These are phyloP conservation scores for Nettapus auritus DNA, from an alignment of 2,113 vertebrate genomes.

Conservation along the genomic window DNA sequence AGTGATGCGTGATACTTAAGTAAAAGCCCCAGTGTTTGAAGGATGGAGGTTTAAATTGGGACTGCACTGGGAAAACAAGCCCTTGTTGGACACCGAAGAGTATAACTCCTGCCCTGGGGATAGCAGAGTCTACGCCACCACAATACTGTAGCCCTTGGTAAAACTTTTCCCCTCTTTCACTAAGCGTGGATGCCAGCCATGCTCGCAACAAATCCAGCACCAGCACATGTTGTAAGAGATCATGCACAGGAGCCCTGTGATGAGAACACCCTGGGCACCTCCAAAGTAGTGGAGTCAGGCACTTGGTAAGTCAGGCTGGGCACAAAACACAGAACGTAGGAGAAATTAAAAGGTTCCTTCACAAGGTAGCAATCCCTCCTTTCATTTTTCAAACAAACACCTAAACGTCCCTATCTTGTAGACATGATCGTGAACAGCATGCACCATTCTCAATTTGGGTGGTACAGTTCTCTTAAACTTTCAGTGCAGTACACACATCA, in stretches of 20 bases:
- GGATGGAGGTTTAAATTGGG: neutral
- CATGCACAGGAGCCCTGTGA: neutral
- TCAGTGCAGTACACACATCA: fast-evolving
- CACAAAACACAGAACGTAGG: neutral
- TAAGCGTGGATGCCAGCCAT: neutral
- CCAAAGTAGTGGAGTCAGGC: neutral
- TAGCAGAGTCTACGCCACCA: neutral
- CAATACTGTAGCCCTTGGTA: neutral
- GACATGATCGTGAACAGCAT: neutral
- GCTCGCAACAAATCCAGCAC: neutral
- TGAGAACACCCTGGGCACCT: neutral
- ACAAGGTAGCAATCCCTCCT: neutral
- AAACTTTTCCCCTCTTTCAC: too few species aligned
- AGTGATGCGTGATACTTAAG: neutral
- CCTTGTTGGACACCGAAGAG: neutral
- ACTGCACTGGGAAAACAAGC: neutral
- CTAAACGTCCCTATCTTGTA: neutral
- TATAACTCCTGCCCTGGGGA: fast-evolving
- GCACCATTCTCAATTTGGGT: neutral
- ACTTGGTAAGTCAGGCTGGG: neutral
- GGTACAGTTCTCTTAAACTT: neutral
- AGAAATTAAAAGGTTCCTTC: neutral
- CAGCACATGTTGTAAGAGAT: too few species aligned
- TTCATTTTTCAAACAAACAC: neutral
- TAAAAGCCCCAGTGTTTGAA: neutral